Evolutionary conservation across 2,888 invertebrate species (phyloP), one percentile per base, ranked within the genome.

Genomic region (Morpho helenor): DNA sequence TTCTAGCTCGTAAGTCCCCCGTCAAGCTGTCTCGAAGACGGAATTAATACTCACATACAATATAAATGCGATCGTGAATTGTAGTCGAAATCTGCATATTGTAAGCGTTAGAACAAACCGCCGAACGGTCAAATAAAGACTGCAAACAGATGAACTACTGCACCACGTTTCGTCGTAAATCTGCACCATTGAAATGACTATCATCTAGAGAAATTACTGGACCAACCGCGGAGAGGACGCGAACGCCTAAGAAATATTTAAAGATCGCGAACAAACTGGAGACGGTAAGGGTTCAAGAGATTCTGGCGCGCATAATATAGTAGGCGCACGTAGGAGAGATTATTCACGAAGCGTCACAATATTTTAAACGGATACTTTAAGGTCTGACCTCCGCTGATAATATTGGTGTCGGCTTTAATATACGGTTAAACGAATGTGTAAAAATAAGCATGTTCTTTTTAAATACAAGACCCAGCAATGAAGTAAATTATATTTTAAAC

Each of bases 351-450:
- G 75, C 77, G 82, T 85, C 85, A 82, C 82, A 84, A 87, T 87
- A 86, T 84, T 85, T 87, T 82, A 87, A 83, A 80, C 77, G 74
- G 69, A 74, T 78, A 75, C 79, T 82, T 84, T 82, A 80, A 80
- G 79, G 69, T 62, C 68, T 80, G 81, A 83, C 80, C 79, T 72
- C 73, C 71, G 71, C 78, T 77, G 80, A 78, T 80, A 76, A 77
- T 81, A 79, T 77, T 77, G 75, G 79, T 82, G 83, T 82, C 80
- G 66, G 73, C 70, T 71, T 76, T 79, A 83, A 84, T 82, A 76
- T 79, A 80, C 77, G 76, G 71, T 75, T 78, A 77, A 83, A 82
- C 73, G 74, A 77, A 76, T 73, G 73, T 74, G 71, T 75, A 76
- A 77, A 79, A 78, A 76, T 73, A 71, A 66, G 60, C 63, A 62